Evolutionary conservation across 2,797 vertebrate genomes (phyloP).

Genomic region (Enteromius anoplus): DNA sequence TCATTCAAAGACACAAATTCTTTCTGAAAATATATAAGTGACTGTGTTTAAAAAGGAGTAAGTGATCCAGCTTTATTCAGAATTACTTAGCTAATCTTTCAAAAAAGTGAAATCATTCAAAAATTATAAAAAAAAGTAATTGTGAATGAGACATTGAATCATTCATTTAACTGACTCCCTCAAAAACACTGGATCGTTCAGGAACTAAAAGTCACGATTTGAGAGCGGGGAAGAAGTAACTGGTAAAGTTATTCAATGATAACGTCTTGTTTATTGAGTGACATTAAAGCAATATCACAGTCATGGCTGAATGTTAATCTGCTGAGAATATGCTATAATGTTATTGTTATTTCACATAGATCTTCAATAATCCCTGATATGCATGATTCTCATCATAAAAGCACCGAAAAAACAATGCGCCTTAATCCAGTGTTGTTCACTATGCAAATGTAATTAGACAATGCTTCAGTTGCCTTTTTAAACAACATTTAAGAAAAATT

Average conservation of each 20-base stretch:
- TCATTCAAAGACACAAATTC: not conserved
- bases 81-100: not conserved
- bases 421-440: not conserved
- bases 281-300: not conserved
- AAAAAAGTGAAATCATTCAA: not conserved
- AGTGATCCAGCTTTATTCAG: not conserved
- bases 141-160: not conserved
- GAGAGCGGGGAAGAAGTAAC: not conserved
- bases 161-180: not conserved
- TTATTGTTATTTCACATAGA: not conserved
- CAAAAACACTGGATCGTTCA: not conserved
- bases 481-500: not conserved
- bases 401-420: not conserved
- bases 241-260: not conserved
- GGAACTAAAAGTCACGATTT: not conserved
- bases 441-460: not conserved
- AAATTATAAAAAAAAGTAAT: not conserved
- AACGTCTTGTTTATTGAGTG: not conserved
- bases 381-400: not conserved
- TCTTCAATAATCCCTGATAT: not conserved
- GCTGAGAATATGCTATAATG: not conserved
- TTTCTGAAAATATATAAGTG: not conserved
- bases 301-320: not conserved
- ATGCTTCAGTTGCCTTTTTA: not conserved
- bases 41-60: not conserved